These are phyloP conservation scores for Cryptocephalus moraei DNA, from an alignment of 2,888 invertebrate genomes.

Conservation along the genomic window DNA sequence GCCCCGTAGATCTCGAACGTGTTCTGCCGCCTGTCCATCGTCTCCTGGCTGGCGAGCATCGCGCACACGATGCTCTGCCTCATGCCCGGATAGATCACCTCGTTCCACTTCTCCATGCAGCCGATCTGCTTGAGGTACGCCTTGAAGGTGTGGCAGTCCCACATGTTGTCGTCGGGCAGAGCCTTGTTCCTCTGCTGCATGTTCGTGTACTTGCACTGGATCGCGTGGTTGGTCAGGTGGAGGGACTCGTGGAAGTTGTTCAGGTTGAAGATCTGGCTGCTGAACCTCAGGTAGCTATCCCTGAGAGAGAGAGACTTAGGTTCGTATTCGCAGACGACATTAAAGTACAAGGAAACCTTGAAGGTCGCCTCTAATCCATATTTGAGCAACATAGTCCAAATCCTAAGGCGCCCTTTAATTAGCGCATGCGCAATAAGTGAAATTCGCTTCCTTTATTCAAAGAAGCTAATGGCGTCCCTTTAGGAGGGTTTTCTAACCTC, in stretches of 20 bases:
- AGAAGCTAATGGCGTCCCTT: too few relatives aligned
- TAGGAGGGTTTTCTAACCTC: too few relatives aligned
- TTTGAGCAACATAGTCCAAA: too few relatives aligned
- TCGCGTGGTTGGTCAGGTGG: constrained; percentile 87
- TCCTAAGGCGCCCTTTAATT: too few relatives aligned
- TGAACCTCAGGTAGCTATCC: constrained; percentile 86
- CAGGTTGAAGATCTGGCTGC: constrained; percentile 78
- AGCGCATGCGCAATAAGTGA: too few relatives aligned
- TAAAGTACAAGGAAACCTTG: too few relatives aligned
- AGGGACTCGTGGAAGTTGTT: constrained; percentile 85
- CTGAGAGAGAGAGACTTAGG: too few relatives aligned
- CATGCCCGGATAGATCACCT: constrained; percentile 56
- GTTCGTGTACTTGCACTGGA: constrained; percentile 80
- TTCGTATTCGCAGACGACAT: too few relatives aligned
- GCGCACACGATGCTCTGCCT: constrained; percentile 53
- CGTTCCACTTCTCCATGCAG: constrained; percentile 68
- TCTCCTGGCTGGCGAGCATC: constrained; percentile 77
- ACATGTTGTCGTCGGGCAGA: constrained; percentile 88
- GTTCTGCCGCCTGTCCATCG: constrained; percentile 69
- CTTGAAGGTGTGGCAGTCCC: constrained; percentile 81
- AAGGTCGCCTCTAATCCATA: too few relatives aligned
- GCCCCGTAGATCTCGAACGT: constrained; percentile 92
- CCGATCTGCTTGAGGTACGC: constrained; percentile 55
- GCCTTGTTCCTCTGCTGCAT: constrained; percentile 56
- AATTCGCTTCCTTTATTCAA: too few relatives aligned